Percentiles rank a stretch among this genome's conserved stretches.
phyloP scores from a whole-genome alignment of 2,888 invertebrate genomes.

The Ennomos quercinarius region DNA sequence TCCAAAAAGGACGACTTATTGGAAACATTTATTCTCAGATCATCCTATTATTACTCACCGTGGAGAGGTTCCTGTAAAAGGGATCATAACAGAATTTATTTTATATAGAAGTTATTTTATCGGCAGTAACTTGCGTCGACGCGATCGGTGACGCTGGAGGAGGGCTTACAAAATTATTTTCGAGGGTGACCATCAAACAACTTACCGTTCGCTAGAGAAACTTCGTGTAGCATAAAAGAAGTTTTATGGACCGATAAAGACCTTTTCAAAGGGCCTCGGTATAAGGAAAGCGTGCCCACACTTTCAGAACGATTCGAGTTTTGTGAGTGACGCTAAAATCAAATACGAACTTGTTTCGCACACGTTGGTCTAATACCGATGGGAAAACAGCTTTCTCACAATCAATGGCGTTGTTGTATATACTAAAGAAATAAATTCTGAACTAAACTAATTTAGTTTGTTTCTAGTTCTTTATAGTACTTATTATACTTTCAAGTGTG shows the following conservation, averaged over 20 bases:
- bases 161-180: constrained; percentile 78
- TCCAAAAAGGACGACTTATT: constrained; percentile 70
- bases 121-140: constrained; percentile 66
- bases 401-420: no score
- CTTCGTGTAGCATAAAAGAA: constrained; percentile 76
- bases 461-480: no score
- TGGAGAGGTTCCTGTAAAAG: constrained; percentile 67
- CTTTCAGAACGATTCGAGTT: constrained; percentile 32
- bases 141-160: constrained; percentile 62
- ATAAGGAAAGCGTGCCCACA: constrained; percentile 51
- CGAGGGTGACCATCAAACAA: constrained; percentile 78
- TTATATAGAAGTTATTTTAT: constrained; percentile 77
- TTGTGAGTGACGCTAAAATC: constrained; percentile 36
- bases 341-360: constrained; percentile 28
- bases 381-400: constrained; percentile 2
- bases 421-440: no score
- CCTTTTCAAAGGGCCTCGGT: constrained; percentile 73
- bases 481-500: no score
- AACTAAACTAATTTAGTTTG: no score
- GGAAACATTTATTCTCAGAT: constrained; percentile 74
- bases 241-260: constrained; percentile 81
- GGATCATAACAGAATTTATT: constrained; percentile 80
- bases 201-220: constrained; percentile 73
- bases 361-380: constrained; percentile 5
- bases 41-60: constrained; percentile 72